These are phyloP conservation scores for Stenolophus ochropezus DNA, from an alignment of 2,888 invertebrate genomes.

Conservation along the genomic window DNA sequence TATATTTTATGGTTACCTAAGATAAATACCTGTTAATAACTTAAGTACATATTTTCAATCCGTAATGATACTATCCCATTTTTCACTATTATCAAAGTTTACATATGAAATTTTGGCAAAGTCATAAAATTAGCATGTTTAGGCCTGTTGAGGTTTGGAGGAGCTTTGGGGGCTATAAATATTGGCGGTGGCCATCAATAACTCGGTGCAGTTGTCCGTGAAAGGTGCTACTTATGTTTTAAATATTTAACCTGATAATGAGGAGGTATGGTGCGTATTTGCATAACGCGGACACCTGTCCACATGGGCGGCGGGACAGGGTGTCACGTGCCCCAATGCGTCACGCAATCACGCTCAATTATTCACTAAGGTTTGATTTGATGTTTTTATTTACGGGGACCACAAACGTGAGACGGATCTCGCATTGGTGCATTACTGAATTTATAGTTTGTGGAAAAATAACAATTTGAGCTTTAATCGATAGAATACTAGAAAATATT, in stretches of 20 bases:
- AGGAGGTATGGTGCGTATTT: slow-evolving; percentile 69
- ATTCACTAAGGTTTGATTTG: not conserved
- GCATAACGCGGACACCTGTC: slow-evolving; percentile 72
- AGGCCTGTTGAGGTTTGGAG: not conserved
- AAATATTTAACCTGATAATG: slow-evolving; percentile 73
- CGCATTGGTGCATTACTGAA: too few species aligned
- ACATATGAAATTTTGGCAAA: not conserved
- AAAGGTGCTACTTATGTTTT: slow-evolving; percentile 73
- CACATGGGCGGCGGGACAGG: slow-evolving; percentile 23
- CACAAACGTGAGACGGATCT: too few species aligned
- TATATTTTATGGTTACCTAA: too few species aligned
- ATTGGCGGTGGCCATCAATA: slow-evolving; percentile 68
- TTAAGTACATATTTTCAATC: not conserved
- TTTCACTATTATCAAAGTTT: not conserved
- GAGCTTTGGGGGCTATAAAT: slow-evolving; percentile 49
- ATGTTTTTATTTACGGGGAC: not conserved
- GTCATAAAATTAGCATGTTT: not conserved
- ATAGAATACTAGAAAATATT: too few species aligned
- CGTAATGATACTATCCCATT: not conserved
- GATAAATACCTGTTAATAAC: not conserved
- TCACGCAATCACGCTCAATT: slow-evolving; percentile 29
- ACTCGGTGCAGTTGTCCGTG: slow-evolving; percentile 65
- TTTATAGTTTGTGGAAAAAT: too few species aligned
- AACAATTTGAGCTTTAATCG: too few species aligned
- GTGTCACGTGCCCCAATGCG: slow-evolving; percentile 10